These are phyloP conservation scores for Clinocottus analis DNA, from an alignment of 2,113 vertebrate genomes.

Conservation along the genomic window DNA sequence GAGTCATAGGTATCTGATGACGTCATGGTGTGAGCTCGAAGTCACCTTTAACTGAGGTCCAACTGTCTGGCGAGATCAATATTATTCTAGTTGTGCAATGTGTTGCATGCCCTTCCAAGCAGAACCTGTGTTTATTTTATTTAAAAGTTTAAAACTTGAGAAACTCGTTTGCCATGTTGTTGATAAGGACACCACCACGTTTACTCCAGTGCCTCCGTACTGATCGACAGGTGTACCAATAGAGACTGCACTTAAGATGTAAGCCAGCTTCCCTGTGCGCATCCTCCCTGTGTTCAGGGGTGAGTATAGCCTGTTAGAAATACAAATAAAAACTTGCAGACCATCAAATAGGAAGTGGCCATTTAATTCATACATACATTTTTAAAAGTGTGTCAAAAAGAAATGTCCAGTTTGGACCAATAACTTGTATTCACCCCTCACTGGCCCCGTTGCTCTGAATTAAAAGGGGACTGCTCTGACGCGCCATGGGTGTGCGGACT, in stretches of 20 bases:
- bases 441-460: not conserved
- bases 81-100: not conserved
- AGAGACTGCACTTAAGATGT: not conserved
- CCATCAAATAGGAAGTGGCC: not conserved
- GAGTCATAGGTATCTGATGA: not conserved
- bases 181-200: constrained; percentile 2
- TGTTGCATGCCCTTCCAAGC: not conserved
- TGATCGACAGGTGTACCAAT: constrained; percentile 35
- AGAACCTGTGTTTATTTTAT: not conserved
- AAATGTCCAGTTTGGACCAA: not conserved
- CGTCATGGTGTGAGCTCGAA: not conserved
- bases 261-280: not conserved
- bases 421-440: not conserved
- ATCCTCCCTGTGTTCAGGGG: not conserved
- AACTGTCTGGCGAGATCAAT: not conserved
- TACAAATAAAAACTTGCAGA: not conserved
- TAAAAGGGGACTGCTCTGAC: constrained; percentile 31
- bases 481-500: constrained; percentile 75
- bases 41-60: not conserved
- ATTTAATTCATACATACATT: not conserved
- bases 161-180: not conserved
- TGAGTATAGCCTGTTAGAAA: not conserved
- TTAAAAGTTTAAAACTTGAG: not conserved
- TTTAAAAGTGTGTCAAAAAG: not conserved
- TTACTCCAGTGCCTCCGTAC: constrained; percentile 62